These are phyloP conservation scores for Stylophora pistillata DNA, from an alignment of 64 coral and sea anemone genomes.

Conservation along the genomic window DNA sequence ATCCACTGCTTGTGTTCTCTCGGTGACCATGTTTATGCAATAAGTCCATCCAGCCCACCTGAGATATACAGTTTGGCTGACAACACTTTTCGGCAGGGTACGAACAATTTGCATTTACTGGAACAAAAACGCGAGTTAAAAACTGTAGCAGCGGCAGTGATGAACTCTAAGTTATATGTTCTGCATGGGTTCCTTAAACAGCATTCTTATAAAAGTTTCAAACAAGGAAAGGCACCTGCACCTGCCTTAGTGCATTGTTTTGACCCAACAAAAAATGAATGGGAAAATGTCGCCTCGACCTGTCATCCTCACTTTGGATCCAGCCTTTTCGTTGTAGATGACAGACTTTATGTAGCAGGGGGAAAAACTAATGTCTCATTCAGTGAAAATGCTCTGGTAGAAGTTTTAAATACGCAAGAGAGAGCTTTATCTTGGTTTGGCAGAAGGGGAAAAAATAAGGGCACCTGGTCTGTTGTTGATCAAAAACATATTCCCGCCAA, in stretches of 20 bases:
- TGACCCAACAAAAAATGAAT: neutral
- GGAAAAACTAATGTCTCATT: neutral
- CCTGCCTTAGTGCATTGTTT: neutral
- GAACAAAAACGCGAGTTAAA: neutral
- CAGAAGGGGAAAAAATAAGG: too few species aligned
- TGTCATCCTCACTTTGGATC: constrained; percentile 3
- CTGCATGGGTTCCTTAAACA: neutral
- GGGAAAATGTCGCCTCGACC: neutral
- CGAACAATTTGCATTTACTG: neutral
- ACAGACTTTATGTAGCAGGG: neutral
- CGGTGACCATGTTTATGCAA: neutral
- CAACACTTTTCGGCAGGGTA: neutral
- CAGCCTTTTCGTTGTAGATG: neutral
- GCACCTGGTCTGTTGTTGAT: too few species aligned
- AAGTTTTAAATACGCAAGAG: neutral
- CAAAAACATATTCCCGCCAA: too few species aligned
- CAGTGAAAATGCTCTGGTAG: neutral
- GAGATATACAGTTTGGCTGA: neutral
- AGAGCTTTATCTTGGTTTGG: too few species aligned
- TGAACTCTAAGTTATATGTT: neutral
- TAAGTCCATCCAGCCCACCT: neutral
- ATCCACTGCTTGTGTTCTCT: neutral
- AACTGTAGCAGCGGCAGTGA: neutral
- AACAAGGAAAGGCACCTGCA: neutral
- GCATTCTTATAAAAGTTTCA: too few species aligned